Conservation (phyloP, 2,888 invertebrate species). For the Drosophila gaucha region DNA sequence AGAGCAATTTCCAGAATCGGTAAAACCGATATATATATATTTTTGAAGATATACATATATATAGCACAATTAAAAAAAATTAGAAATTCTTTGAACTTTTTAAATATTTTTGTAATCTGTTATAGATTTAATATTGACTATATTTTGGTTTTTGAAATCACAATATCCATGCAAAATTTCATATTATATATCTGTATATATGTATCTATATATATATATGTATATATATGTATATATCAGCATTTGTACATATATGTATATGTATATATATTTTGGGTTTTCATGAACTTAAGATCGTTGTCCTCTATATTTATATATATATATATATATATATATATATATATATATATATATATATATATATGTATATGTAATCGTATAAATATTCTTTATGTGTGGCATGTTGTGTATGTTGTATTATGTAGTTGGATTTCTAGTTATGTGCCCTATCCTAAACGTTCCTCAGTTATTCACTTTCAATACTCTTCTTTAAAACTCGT, state of each 20-base stretch:
- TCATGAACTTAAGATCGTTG: slow-evolving; percentile 62
- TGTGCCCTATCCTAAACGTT: slow-evolving; percentile 21
- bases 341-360: background rate
- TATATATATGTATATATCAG: slow-evolving; percentile 27
- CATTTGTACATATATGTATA: slow-evolving; percentile 14
- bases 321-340: background rate
- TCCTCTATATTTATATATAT: slow-evolving; percentile 45
- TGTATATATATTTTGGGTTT: slow-evolving; percentile 44
- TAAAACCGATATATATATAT: slow-evolving; percentile 14
- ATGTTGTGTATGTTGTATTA: slow-evolving; percentile 29
- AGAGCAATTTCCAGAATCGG: slow-evolving; percentile 19
- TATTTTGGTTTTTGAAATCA: slow-evolving; percentile 58
- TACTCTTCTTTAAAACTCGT: background rate
- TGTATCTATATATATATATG: slow-evolving; percentile 21
- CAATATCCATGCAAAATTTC: slow-evolving; percentile 69
- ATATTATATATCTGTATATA: slow-evolving; percentile 45
- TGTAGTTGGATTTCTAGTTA: slow-evolving; percentile 28
- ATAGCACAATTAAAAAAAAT: background rate
- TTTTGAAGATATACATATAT: background rate
- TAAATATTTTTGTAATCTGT: slow-evolving; percentile 27
- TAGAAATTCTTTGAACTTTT: slow-evolving; percentile 7
- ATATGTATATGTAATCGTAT: slow-evolving; percentile 4
- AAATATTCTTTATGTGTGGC: slow-evolving; percentile 28
- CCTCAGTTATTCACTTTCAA: background rate
- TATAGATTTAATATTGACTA: slow-evolving; percentile 45